Percentiles rank a stretch among this genome's conserved stretches.
Conservation (phyloP, 2,888 invertebrate genomes). For the Iselma pallidipennis region DNA sequence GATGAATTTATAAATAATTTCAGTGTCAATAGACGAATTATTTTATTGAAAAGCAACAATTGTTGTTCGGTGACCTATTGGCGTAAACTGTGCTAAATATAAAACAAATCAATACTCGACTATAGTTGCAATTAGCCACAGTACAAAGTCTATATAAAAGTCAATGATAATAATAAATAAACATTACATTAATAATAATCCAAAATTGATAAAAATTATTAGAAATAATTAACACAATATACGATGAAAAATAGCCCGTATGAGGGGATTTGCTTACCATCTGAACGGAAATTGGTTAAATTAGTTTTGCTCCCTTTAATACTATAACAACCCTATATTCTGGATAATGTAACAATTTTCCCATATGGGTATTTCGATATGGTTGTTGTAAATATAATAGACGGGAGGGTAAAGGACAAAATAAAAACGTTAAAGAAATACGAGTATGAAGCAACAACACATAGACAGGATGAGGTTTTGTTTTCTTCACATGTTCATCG, state of each 20-base stretch:
- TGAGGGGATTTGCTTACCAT: too few relatives aligned
- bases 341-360: background rate
- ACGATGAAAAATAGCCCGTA: background rate
- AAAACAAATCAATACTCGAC: background rate
- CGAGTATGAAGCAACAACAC: background rate
- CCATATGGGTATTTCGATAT: background rate
- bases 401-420: background rate
- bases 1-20: background rate
- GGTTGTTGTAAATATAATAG: too few relatives aligned
- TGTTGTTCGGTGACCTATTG: background rate
- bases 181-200: background rate
- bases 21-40: background rate
- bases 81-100: background rate
- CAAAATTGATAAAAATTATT: background rate
- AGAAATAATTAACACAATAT: too few relatives aligned
- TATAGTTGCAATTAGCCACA: background rate
- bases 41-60: background rate
- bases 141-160: background rate
- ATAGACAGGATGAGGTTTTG: background rate
- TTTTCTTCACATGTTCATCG: background rate
- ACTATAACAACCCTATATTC: background rate
- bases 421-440: background rate
- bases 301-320: background rate
- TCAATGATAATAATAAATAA: background rate
- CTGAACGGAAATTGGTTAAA: background rate